Evolutionary conservation across 2,113 vertebrate genomes (phyloP).

Genomic region (Rhombomys opimus): DNA sequence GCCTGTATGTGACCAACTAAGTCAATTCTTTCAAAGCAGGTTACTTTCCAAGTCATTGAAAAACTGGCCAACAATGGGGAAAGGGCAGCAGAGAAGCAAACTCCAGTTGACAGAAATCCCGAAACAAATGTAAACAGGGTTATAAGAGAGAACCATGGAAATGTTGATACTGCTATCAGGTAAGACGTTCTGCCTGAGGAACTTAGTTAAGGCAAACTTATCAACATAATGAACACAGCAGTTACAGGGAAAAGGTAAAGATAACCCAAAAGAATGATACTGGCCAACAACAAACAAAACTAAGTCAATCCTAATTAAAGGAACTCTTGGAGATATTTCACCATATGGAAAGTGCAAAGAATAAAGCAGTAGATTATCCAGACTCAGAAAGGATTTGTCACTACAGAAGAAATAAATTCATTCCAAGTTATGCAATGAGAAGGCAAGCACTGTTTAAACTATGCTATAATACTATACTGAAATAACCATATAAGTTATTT

Average conservation of each 20-base stretch:
- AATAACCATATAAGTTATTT: not conserved
- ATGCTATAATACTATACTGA: not conserved
- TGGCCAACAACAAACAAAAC: not conserved
- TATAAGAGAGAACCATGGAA: not conserved
- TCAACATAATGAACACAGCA: conserved; percentile 28
- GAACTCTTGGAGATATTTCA: conserved; percentile 51
- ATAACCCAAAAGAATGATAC: conserved; percentile 12
- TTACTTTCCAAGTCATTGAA: not conserved
- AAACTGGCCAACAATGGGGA: not conserved
- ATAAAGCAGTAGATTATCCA: conserved; percentile 43
- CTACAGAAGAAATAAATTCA: conserved; percentile 9
- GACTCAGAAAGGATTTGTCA: conserved; percentile 21
- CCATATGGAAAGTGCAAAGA: conserved; percentile 44
- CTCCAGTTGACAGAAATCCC: not conserved
- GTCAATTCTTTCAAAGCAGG: conserved; percentile 45
- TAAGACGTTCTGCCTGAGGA: not conserved
- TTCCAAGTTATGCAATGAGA: not conserved
- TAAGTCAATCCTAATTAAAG: conserved; percentile 34
- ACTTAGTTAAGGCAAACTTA: conserved; percentile 41
- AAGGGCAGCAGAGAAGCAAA: conserved; percentile 54
- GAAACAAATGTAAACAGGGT: not conserved
- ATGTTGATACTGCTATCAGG: not conserved
- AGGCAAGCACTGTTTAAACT: conserved; percentile 33
- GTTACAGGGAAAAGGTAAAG: conserved; percentile 8
- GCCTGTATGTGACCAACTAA: conserved; percentile 4